phyloP scores from a whole-genome alignment of 2,113 vertebrate species.

The Gorsachius goisagi region DNA sequence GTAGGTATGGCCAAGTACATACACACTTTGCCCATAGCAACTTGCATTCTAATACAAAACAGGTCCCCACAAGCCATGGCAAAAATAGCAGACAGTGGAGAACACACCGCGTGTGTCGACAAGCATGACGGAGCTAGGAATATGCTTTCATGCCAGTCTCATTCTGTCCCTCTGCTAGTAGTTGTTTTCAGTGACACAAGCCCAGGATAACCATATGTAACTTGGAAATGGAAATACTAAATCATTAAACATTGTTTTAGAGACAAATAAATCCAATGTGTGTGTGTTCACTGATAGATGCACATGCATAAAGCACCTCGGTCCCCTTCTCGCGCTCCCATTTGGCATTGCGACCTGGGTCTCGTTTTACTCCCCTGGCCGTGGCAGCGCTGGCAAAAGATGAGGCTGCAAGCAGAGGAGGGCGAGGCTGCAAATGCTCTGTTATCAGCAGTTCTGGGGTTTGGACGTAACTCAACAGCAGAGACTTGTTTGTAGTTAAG shows the following conservation, averaged over 20 bases:
- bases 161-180: background rate
- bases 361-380: background rate
- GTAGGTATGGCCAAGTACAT: background rate
- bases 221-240: background rate
- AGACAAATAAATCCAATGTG: background rate
- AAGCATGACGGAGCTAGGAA: background rate
- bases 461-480: background rate
- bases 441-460: background rate
- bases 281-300: background rate
- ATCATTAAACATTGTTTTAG: background rate
- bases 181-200: background rate
- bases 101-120: background rate
- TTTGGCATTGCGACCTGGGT: rapidly evolving
- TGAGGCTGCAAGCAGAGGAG: background rate
- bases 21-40: background rate
- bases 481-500: background rate
- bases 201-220: background rate
- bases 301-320: rapidly evolving
- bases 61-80: background rate
- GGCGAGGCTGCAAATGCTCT: background rate
- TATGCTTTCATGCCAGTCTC: background rate
- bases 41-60: background rate
- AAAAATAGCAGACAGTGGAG: background rate
- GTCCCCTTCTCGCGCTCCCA: background rate
- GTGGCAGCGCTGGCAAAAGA: background rate